Evolutionary conservation across 2,888 invertebrate genomes (phyloP).

Genomic region (Buathra laborator): DNA sequence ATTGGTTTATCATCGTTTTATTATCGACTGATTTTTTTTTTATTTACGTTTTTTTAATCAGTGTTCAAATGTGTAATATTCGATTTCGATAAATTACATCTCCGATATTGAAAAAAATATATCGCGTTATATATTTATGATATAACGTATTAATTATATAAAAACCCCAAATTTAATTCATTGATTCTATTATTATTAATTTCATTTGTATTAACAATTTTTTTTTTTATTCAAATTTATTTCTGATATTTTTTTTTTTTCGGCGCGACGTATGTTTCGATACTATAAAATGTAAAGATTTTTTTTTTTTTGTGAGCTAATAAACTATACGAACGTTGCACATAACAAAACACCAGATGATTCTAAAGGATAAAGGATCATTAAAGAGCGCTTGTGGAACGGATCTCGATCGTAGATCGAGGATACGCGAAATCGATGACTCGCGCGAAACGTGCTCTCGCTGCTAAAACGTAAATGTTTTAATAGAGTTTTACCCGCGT

Average conservation of each 20-base stretch:
- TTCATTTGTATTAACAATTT: no score
- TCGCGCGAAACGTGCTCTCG: slow-evolving; percentile 3
- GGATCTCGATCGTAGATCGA: slow-evolving; percentile 12
- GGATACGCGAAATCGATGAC: slow-evolving; percentile 19
- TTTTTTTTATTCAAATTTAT: neutral
- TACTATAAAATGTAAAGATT: neutral
- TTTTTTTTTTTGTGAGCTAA: neutral
- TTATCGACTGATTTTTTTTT: neutral
- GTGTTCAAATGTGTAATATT: no score
- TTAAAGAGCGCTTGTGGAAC: neutral
- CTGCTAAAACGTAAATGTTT: neutral
- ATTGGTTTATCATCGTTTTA: neutral
- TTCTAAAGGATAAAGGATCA: neutral
- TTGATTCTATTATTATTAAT: no score
- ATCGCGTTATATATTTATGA: no score
- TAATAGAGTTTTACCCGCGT: neutral
- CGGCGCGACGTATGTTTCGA: neutral
- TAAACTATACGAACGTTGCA: neutral
- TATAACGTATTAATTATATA: no score
- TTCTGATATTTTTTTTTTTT: neutral
- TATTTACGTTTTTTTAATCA: no score
- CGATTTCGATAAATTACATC: no score
- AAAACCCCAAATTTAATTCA: no score
- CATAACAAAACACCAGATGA: neutral
- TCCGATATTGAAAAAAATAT: no score